These are phyloP conservation scores for Cotesia vestalis DNA, from an alignment of 1,140 invertebrate genomes.

Conservation along the genomic window DNA sequence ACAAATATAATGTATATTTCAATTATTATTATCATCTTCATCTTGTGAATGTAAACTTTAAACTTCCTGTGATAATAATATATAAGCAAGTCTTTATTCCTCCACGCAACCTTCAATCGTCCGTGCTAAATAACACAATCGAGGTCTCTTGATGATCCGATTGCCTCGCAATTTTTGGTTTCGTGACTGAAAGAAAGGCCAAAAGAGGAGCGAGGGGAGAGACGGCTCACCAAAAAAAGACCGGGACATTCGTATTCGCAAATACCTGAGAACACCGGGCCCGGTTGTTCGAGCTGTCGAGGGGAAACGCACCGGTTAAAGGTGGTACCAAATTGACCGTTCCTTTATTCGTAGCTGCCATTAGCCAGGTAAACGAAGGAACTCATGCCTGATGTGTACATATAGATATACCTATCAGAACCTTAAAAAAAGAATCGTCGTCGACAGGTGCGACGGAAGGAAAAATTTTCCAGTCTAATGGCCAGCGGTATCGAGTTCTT, in stretches of 20 bases:
- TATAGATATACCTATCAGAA: background rate
- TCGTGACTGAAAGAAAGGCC: too few species aligned
- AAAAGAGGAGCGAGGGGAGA: too few species aligned
- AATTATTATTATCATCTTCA: too few species aligned
- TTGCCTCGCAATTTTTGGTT: too few species aligned
- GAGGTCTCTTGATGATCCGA: too few species aligned
- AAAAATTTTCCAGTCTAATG: slow-evolving; percentile 40
- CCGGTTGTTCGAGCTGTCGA: background rate
- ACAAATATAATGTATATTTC: too few species aligned
- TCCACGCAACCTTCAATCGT: too few species aligned
- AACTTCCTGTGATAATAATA: too few species aligned
- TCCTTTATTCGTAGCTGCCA: slow-evolving; percentile 20
- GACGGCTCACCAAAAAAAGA: too few species aligned
- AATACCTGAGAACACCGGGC: slow-evolving; percentile 10
- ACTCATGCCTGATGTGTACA: slow-evolving; percentile 1
- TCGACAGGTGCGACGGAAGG: slow-evolving; percentile 38
- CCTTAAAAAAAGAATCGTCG: background rate
- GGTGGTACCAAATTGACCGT: slow-evolving; percentile 19
- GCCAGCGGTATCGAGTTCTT: slow-evolving; percentile 30
- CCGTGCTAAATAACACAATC: too few species aligned
- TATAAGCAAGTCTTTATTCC: too few species aligned
- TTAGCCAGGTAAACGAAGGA: slow-evolving; percentile 29
- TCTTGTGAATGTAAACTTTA: too few species aligned
- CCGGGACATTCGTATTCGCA: slow-evolving; percentile 10
- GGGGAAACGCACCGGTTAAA: background rate